Percentiles rank a stretch among this genome's conserved stretches.
Evolutionary conservation across 2,888 invertebrate species (phyloP).

Genomic region (Scaptomyza cyrtandrae): DNA sequence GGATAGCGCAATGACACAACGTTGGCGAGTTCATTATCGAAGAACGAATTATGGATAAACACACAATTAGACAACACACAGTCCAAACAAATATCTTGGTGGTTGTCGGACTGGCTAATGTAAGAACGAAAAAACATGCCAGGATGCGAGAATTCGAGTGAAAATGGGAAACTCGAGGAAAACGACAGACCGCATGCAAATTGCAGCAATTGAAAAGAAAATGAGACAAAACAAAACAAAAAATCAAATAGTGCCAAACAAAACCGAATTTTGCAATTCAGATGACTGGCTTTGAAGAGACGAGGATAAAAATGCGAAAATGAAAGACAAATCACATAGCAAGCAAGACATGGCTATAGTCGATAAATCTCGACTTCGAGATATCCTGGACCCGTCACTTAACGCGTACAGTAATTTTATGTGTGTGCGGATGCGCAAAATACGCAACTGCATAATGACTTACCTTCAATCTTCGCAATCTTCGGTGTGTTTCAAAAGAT

Average conservation of each 20-base stretch:
- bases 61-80: conserved; percentile 37
- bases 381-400: too few species aligned
- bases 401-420: too few species aligned
- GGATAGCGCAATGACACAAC: background rate
- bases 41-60: conserved; percentile 36
- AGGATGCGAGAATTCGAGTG: background rate
- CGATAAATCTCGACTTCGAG: too few species aligned
- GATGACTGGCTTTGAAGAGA: conserved; percentile 6
- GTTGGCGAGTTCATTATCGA: conserved; percentile 46
- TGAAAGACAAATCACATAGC: background rate
- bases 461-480: too few species aligned
- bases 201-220: conserved; percentile 56
- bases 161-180: conserved; percentile 14
- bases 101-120: conserved; percentile 44
- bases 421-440: too few species aligned
- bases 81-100: conserved; percentile 43
- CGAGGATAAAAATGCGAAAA: background rate
- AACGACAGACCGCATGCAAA: conserved; percentile 47
- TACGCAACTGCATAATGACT: too few species aligned
- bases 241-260: conserved; percentile 25
- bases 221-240: conserved; percentile 37
- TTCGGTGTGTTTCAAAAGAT: too few species aligned
- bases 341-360: too few species aligned
- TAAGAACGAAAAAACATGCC: conserved; percentile 3
- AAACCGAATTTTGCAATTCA: conserved; percentile 4